phyloP scores from a whole-genome alignment of 1,140 invertebrate genomes.

The Lepeophtheirus salmonis region DNA sequence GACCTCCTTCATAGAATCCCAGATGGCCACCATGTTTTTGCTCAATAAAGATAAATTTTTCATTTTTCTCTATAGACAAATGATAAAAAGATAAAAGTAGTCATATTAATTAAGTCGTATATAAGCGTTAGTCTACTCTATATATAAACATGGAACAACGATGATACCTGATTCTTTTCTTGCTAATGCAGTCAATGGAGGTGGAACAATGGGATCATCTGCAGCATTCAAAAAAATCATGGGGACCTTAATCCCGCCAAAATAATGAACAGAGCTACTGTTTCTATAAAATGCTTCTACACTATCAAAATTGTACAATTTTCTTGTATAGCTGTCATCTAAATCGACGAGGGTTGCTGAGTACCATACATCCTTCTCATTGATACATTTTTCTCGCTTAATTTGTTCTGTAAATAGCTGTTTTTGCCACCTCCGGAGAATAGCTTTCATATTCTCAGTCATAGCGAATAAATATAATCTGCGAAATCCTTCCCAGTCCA shows the following conservation, averaged over 20 bases:
- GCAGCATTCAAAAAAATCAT: constrained; percentile 71
- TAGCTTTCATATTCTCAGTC: constrained; percentile 69
- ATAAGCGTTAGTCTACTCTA: background rate
- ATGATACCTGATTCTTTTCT: constrained; percentile 47
- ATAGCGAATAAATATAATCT: constrained; percentile 75
- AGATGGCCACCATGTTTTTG: constrained; percentile 74
- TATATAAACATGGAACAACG: background rate
- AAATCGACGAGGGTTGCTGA: constrained; percentile 64
- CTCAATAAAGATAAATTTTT: constrained; percentile 51
- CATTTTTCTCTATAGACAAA: constrained; percentile 25
- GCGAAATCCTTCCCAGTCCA: constrained; percentile 68
- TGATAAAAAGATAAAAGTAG: background rate
- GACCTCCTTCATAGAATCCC: constrained; percentile 72
- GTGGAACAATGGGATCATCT: constrained; percentile 72
- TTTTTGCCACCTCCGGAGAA: constrained; percentile 56
- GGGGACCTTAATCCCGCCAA: constrained; percentile 52
- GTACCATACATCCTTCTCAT: constrained; percentile 56
- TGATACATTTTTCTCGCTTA: constrained; percentile 41
- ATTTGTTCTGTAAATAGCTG: constrained; percentile 52
- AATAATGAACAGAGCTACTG: constrained; percentile 55
- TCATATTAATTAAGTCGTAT: background rate
- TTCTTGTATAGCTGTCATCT: constrained; percentile 67
- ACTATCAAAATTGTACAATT: constrained; percentile 50
- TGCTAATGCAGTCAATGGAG: constrained; percentile 45
- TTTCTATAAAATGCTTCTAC: constrained; percentile 58